A percentile compares a stretch with the other conserved stretches of the same genome.
Evolutionary conservation across 1,140 invertebrate genomes (phyloP).

Genomic region (Zaprionus ornatus): DNA sequence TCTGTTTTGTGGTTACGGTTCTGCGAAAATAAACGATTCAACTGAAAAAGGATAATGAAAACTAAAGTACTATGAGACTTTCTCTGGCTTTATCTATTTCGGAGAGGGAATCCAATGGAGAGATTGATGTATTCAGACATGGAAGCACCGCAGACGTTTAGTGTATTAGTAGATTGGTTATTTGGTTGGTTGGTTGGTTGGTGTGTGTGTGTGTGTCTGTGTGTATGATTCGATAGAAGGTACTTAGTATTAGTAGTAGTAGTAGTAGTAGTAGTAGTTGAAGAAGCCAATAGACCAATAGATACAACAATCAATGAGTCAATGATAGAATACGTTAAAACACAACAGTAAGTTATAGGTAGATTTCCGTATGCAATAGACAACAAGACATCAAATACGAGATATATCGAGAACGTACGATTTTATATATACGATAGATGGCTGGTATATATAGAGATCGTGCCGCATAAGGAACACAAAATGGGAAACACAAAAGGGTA

Average conservation of each 20-base stretch:
- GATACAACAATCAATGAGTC: constrained; percentile 60
- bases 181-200: constrained; percentile 36
- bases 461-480: constrained; percentile 51
- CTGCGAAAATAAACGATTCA: constrained; percentile 1
- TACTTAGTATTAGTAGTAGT: constrained; percentile 23
- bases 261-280: constrained; percentile 40
- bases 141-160: constrained; percentile 28
- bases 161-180: constrained; percentile 22
- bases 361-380: constrained; percentile 68
- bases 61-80: background rate
- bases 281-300: constrained; percentile 69
- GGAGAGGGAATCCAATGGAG: constrained; percentile 16
- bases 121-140: constrained; percentile 7
- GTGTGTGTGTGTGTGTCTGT: constrained; percentile 36
- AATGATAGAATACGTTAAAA: constrained; percentile 64
- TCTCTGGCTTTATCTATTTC: constrained; percentile 1
- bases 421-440: constrained; percentile 51
- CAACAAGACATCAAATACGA: constrained; percentile 71
- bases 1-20: constrained; percentile 33
- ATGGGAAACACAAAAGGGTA: constrained; percentile 52
- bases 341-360: constrained; percentile 66
- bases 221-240: constrained; percentile 37
- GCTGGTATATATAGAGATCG: constrained; percentile 65
- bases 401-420: constrained; percentile 29
- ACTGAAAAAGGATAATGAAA: constrained; percentile 5